A percentile compares a stretch with the other conserved stretches of the same genome.
Evolutionary conservation across 2,888 invertebrate species (phyloP).

Genomic region (Cataglyphis altisquamis): DNA sequence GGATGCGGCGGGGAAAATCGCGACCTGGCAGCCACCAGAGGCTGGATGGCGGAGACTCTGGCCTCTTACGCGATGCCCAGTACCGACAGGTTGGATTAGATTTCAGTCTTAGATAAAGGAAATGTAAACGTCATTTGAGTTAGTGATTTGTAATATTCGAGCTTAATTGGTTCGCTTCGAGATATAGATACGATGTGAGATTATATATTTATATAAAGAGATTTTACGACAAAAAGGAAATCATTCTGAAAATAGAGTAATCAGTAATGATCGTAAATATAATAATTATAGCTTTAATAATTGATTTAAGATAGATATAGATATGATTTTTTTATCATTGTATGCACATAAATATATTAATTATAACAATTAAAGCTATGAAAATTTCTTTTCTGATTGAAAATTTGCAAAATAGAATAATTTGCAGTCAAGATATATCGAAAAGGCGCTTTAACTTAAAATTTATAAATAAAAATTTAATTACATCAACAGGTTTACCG

Average conservation of each 20-base stretch:
- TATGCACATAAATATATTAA: background rate
- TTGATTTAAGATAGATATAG: background rate
- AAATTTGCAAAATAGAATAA: background rate
- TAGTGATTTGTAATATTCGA: slow-evolving; percentile 4
- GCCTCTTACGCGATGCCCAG: slow-evolving; percentile 96
- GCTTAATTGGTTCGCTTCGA: background rate
- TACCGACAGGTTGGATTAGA: slow-evolving; percentile 88
- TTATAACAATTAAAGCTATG: background rate
- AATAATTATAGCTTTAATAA: background rate
- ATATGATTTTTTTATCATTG: background rate
- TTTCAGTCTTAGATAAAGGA: background rate
- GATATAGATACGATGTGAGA: background rate
- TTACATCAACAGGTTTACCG: slow-evolving; percentile 90
- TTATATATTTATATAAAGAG: background rate
- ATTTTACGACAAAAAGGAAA: background rate
- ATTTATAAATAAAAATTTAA: background rate
- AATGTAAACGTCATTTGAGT: background rate
- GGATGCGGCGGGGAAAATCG: slow-evolving; percentile 91
- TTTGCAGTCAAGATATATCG: background rate
- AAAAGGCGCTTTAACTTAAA: background rate
- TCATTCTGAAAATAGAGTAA: background rate
- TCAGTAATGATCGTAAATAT: background rate
- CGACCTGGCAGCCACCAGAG: slow-evolving; percentile 91
- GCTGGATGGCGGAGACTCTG: slow-evolving; percentile 95
- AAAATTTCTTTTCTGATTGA: background rate